These are phyloP conservation scores for Diadegma fenestrale DNA, from an alignment of 2,888 invertebrate species.

Conservation along the genomic window DNA sequence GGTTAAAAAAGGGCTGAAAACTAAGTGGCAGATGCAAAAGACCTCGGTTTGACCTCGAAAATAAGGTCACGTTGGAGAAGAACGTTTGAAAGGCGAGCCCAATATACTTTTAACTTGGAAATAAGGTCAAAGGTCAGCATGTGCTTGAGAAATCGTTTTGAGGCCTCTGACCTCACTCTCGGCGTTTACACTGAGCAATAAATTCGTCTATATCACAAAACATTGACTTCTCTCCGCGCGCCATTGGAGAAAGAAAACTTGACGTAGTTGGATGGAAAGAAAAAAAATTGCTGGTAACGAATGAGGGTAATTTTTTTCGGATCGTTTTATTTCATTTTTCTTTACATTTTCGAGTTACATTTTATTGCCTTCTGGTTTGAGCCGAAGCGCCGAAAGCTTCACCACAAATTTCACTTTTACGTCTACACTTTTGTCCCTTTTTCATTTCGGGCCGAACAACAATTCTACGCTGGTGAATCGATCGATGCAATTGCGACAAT, in stretches of 20 bases:
- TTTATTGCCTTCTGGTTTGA: background rate
- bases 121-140: background rate
- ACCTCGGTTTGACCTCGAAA: background rate
- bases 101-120: background rate
- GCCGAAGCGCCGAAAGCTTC: background rate
- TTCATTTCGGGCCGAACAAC: background rate
- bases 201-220: conserved; percentile 44
- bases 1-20: no score
- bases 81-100: background rate
- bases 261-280: background rate
- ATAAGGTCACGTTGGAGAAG: background rate
- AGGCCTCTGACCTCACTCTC: background rate
- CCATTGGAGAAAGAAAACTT: conserved; percentile 13
- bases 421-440: background rate
- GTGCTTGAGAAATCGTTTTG: background rate
- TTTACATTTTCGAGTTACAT: conserved; percentile 3
- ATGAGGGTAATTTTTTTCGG: background rate
- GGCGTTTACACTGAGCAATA: conserved; percentile 13
- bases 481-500: conserved; percentile 1
- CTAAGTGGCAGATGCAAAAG: no score
- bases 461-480: no score
- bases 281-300: background rate
- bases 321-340: background rate
- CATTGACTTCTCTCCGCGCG: conserved; percentile 25
- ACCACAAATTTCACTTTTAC: conserved; percentile 2